These are phyloP conservation scores for Pseudorhombus dupliciocellatus DNA, from an alignment of 2,113 vertebrate genomes.

Conservation along the genomic window DNA sequence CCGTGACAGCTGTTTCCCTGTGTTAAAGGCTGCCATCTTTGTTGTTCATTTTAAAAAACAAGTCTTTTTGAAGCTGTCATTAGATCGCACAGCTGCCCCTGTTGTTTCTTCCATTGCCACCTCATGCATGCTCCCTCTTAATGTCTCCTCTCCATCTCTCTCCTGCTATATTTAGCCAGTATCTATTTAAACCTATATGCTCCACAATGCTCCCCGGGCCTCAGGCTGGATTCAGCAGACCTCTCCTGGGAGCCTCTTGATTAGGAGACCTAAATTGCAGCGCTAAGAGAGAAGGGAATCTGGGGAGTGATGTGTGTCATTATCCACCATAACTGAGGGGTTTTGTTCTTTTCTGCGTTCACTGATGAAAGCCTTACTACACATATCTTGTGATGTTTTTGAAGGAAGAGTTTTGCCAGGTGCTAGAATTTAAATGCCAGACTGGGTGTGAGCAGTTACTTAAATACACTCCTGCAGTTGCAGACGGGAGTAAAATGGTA, in stretches of 20 bases:
- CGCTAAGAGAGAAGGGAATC: conserved; percentile 68
- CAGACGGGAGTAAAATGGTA: background rate
- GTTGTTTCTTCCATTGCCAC: conserved; percentile 38
- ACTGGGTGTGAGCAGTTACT: conserved; percentile 5
- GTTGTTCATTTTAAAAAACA: too few relatives aligned
- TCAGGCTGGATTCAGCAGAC: conserved; percentile 71
- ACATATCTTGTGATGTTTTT: conserved; percentile 11
- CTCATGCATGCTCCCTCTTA: conserved; percentile 35
- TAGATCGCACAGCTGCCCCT: conserved; percentile 24
- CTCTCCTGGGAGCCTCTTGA: conserved; percentile 74
- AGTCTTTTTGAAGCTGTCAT: conserved; percentile 7
- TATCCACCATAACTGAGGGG: conserved; percentile 27
- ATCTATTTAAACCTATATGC: conserved; percentile 80
- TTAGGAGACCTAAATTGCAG: conserved; percentile 82
- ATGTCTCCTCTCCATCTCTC: conserved; percentile 65
- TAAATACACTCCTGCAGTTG: background rate
- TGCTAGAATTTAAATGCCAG: conserved; percentile 17
- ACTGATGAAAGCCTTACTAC: conserved; percentile 15
- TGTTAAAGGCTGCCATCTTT: background rate
- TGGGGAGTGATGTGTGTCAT: conserved; percentile 77
- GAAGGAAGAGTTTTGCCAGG: conserved; percentile 12
- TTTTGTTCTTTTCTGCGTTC: conserved; percentile 8
- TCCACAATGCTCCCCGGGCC: conserved; percentile 76
- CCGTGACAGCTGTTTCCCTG: background rate
- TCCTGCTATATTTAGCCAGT: conserved; percentile 77